A percentile compares a stretch with the other conserved stretches of the same genome.
Evolutionary conservation across 2,888 invertebrate genomes (phyloP).

Genomic region (Eupeodes luniger): DNA sequence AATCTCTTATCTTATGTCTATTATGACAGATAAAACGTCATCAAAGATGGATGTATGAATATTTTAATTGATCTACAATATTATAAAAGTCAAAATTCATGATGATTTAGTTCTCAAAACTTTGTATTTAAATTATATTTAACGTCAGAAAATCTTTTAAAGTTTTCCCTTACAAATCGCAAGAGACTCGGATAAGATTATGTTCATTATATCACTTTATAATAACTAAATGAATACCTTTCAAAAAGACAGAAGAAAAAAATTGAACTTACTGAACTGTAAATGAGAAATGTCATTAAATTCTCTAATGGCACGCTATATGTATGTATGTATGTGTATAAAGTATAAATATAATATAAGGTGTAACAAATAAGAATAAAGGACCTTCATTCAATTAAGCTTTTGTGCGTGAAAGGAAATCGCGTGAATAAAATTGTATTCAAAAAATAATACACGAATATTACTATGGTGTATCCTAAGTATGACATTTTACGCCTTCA

Average conservation of each 20-base stretch:
- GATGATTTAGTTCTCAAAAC: no score
- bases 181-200: no score
- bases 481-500: background rate
- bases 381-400: constrained; percentile 46
- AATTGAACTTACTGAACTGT: constrained; percentile 29
- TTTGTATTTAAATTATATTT: no score
- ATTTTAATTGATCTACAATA: no score
- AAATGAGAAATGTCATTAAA: constrained; percentile 41
- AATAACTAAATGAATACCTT: background rate
- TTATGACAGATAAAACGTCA: no score
- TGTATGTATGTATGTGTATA: no score
- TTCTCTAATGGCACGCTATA: constrained; percentile 21
- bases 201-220: background rate
- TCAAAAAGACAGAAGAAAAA: background rate
- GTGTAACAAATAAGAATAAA: constrained; percentile 41
- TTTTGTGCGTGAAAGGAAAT: constrained; percentile 43
- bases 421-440: constrained; percentile 28
- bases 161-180: no score
- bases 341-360: background rate
- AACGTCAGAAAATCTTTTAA: no score
- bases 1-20: no score
- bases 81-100: no score
- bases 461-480: background rate
- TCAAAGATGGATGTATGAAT: no score
- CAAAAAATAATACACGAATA: background rate